phyloP scores from a whole-genome alignment of 2,888 invertebrate genomes.

The Lottia scabra region DNA sequence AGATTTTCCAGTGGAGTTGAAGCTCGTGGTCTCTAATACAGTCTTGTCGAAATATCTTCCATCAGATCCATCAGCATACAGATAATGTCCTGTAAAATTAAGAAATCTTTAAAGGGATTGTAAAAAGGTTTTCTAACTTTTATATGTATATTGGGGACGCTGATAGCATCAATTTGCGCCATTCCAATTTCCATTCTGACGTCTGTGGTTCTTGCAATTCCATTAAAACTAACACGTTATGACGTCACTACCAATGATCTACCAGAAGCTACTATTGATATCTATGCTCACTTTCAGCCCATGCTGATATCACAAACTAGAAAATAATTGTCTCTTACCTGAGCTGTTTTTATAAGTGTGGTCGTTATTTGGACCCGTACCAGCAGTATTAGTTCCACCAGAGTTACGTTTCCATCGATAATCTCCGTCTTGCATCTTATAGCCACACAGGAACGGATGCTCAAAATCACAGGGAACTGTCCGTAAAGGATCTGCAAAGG shows the following conservation, averaged over 20 bases:
- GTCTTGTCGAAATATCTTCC: constrained; percentile 40
- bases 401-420: constrained; percentile 38
- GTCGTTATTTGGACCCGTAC: constrained; percentile 51
- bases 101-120: not conserved
- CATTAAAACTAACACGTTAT: no score
- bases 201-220: no score
- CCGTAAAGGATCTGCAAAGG: constrained; percentile 36
- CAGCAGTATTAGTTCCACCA: constrained; percentile 50
- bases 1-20: constrained; percentile 32
- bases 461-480: constrained; percentile 58
- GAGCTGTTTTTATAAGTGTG: constrained; percentile 42
- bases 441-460: constrained; percentile 55
- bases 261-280: no score
- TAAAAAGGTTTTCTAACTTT: no score
- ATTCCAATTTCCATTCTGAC: no score
- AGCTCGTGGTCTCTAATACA: constrained; percentile 36
- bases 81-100: constrained; percentile 45
- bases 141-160: no score
- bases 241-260: no score
- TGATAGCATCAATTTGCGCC: no score
- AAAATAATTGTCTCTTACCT: constrained; percentile 39
- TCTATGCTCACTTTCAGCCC: no score
- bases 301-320: no score
- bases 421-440: constrained; percentile 30
- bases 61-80: constrained; percentile 47